These are phyloP conservation scores for Corythornis leucogaster DNA, from an alignment of 2,797 vertebrate genomes.

Conservation along the genomic window DNA sequence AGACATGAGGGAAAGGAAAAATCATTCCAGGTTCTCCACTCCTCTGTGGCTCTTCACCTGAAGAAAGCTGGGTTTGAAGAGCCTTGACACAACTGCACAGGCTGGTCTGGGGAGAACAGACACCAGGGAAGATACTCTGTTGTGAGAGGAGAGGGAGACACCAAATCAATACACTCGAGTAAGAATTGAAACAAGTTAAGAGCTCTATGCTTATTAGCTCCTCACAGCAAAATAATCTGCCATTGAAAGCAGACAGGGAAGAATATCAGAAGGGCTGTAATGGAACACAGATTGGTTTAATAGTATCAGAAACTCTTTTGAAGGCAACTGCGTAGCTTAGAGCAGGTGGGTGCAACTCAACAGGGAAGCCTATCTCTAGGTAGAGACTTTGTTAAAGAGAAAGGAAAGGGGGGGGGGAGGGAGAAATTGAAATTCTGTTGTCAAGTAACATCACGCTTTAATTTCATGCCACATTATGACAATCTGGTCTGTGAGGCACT, in stretches of 20 bases:
- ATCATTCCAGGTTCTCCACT: background rate
- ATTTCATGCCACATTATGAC: conserved; percentile 80
- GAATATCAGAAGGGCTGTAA: background rate
- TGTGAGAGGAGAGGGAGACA: background rate
- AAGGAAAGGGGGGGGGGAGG: background rate
- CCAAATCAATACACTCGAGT: background rate
- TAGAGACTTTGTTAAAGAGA: conserved; percentile 8
- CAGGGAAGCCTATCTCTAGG: background rate
- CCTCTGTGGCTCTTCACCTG: background rate
- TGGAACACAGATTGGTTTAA: conserved; percentile 45
- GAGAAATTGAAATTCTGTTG: conserved; percentile 66
- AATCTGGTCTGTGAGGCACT: conserved; percentile 62
- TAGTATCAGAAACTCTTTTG: conserved; percentile 29
- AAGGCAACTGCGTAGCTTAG: conserved; percentile 39
- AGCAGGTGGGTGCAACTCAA: conserved; percentile 47
- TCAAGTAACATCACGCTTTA: conserved; percentile 69
- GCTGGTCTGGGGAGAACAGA: background rate
- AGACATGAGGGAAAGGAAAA: background rate
- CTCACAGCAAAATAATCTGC: conserved; percentile 51
- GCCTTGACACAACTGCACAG: background rate
- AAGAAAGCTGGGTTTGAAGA: background rate
- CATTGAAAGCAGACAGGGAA: conserved; percentile 14
- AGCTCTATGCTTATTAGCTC: conserved; percentile 53
- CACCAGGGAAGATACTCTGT: background rate
- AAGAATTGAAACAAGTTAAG: conserved; percentile 62